Conservation (phyloP, 2,113 vertebrate genomes). For the Dicerorhinus sumatrensis region DNA sequence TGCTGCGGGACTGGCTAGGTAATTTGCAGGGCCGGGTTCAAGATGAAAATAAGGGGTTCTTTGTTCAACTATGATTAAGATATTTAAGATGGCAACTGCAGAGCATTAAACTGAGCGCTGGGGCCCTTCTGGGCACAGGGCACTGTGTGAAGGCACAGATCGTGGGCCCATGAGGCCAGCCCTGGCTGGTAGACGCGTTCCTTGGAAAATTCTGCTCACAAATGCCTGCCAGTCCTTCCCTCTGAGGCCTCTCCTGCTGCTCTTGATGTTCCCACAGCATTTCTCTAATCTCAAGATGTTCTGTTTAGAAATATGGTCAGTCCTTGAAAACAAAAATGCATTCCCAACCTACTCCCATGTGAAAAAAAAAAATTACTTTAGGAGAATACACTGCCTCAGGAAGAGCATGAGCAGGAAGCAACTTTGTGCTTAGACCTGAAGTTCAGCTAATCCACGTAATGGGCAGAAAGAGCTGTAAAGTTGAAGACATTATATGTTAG, state of each 20-base stretch:
- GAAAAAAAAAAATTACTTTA: background rate
- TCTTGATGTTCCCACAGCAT: background rate
- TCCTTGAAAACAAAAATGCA: background rate
- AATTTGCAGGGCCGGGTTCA: background rate
- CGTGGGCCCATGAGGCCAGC: rapidly evolving
- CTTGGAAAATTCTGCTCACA: background rate
- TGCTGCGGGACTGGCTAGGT: background rate
- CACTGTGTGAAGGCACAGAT: background rate
- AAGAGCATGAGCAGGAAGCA: background rate
- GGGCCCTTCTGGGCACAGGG: background rate
- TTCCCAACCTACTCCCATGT: background rate
- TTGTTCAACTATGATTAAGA: background rate
- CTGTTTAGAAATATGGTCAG: background rate
- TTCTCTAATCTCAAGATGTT: background rate
- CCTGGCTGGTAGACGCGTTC: no score
- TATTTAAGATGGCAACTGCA: background rate
- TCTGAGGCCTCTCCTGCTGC: background rate
- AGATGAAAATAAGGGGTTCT: background rate
- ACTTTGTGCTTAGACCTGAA: background rate
- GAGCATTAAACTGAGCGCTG: background rate
- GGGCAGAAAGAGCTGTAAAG: background rate
- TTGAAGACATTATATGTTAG: background rate
- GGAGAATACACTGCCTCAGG: background rate
- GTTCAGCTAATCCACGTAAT: background rate
- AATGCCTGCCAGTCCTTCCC: background rate